Evolutionary conservation across 2,888 invertebrate species (phyloP), one percentile per base, ranked within the genome.

Genomic region (Dynastes tityus): DNA sequence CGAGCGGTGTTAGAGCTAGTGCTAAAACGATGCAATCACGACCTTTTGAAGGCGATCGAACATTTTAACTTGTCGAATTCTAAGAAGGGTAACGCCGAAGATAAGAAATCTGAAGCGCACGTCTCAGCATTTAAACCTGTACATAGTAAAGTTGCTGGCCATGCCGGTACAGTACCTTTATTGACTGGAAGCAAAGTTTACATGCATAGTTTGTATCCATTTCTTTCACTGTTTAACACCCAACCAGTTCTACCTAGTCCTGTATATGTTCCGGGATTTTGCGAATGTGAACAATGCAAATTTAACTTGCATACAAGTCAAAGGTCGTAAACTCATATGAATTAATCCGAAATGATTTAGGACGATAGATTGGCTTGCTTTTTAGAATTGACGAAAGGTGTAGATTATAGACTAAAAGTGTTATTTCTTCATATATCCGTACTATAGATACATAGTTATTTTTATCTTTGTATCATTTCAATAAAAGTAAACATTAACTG

Each of bases 21-120:
- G n/a, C 90, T 98, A 64, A 95, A 97, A 82, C 93, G 97, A 51
- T 98, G 98, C 88, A 97, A 96, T 86, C 96, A 97, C 82, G 98
- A 98, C 87, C 89, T 98, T 68, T 91, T 97, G 13, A 95, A 95
- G 83, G 96, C 97, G 6, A 96, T 97, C 76, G 97, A 97, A 86
- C 96, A 97, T 85, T 96, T 97, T 85, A 92, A 92, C 82, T 76
- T 86, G 40, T 86, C 83, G 75, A 82, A 82, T 49, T 81, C 79
- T 6, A 82, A 82, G 27, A 73, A 78, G 51, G 67, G 71, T 29
- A 70, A 53, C 49, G 76, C 76, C 5, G 83, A 83, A 32, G 82
- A 81, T 13, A 80, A 82, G 64, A 49, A 82, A 65, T 84, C 85
- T 22, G 87, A 85, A 40, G 81, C 81, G 1, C 82, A 84, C 49